Evolutionary conservation across 2,113 vertebrate species (phyloP), one percentile per base, ranked within the genome.

Genomic region (Gadus chalcogrammus): DNA sequence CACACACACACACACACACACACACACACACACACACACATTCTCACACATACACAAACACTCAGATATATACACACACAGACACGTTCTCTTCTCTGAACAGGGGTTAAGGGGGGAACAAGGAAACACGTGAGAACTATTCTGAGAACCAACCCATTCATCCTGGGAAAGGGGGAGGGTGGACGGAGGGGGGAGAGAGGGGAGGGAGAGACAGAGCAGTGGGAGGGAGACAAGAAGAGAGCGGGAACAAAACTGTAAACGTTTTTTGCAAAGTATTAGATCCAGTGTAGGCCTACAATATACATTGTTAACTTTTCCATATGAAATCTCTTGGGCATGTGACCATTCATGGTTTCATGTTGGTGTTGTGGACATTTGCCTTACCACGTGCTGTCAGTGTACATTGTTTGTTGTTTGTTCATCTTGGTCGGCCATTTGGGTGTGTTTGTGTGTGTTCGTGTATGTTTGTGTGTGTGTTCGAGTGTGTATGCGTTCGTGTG

Each of bases 381-480:
- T 7, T 13, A 58, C 55, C 55, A 58, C 55, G 55, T 58, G 55
- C 5, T 16, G n/a, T 16, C 55, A 15, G 55, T 17, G 55, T 58
- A n/a, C 55, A 58, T 13, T 55, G 12, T 16, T 15, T 17, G 55
- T 13, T 58, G 55, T 17, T n/a, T 58, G 55, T 58, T 17, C 55
- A 16, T 12, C 24, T 13, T 7, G 9, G 42, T 48, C 1, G 6
- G 27, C 13, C 15, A 65, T 27, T 64, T 31, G 11, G 42, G 11
- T 53, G 42, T 48, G 20, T 66, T 42, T 52, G 64, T 66, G 35
- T 52, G 64, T 65, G 64, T 65, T 38, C 48, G 64, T 53, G 64
- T 66, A 42, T 13, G 13, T 60, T n/a, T 61, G 53, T 31, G 55
- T 56, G 2, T 56, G 55, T 3, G 13, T 56, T 1, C 5, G 55